Base-by-base conservation (phyloP, 2,888 invertebrate species). In the Axea sp. region DNA sequence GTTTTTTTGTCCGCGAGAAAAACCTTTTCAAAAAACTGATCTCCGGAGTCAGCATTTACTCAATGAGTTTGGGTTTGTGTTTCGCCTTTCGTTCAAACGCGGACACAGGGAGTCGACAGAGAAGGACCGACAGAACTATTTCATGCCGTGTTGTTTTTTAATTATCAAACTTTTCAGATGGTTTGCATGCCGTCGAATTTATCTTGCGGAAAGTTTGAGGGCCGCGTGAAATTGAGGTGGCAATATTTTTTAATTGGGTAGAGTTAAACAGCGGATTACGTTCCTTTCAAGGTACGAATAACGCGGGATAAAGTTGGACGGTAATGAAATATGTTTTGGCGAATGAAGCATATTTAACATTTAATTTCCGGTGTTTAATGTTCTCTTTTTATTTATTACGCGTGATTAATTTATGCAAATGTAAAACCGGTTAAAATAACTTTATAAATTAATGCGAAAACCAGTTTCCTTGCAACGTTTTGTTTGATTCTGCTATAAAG, bases 241-340 rank as follows among this genome's bases (percentile, higher is more conserved):
- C 45, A 55, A 65, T 47, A 55, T 30, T 55, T 65, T 64, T 65
- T 65, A 65, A 65, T 65, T 55, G 37, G 65, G 37, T 49, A 26
- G 30, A 51, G 33, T 51, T 51, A 26, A 51, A 64, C 22, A 17
- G 9, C 6, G 35, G 26, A 41, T 64, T 41, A 43, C 15, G 15
- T 51, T 51, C 9, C 26, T 30, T 51, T 28, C 33, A 33, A 49
- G 24, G 26, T 14, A 39, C 5, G 24, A 49, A 51, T 51, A 43
- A 51, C 33, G 31, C 9, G 11, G 4, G 7, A 15, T 15, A 3
- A 26, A 35, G 24, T 45, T 35, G 1, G 11, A 0, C 41, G 43
- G 41, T 51, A 43, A 64, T 33, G 49, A 49, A 28, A 49, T 24
- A 49, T 62, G 41, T 49, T 62, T 62, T 9, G n/a, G 22, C 31